Evolutionary conservation across 2,797 vertebrate species (phyloP).

Genomic region (Gadopsis bispinosus): DNA sequence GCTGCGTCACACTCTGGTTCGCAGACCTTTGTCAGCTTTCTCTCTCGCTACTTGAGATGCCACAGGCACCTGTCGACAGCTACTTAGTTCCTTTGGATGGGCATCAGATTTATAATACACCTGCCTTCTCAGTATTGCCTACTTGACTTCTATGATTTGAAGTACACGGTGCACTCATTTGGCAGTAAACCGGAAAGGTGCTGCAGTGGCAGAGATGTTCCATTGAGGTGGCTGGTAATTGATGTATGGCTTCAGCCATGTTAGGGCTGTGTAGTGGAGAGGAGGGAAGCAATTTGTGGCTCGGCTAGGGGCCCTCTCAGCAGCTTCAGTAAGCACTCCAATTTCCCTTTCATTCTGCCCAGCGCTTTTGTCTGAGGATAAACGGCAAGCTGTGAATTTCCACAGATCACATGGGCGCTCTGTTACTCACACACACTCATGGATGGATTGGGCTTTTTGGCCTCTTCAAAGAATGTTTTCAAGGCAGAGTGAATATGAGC

Average conservation of each 20-base stretch:
- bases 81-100: constrained; percentile 65
- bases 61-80: constrained; percentile 60
- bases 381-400: constrained; percentile 72
- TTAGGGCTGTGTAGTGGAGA: constrained; percentile 66
- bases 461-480: constrained; percentile 55
- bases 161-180: constrained; percentile 54
- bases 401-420: constrained; percentile 64
- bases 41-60: constrained; percentile 43
- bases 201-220: constrained; percentile 69
- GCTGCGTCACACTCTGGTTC: constrained; percentile 36
- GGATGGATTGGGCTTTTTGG: constrained; percentile 55
- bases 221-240: constrained; percentile 71
- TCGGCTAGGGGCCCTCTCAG: constrained; percentile 71
- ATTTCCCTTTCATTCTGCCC: constrained; percentile 72
- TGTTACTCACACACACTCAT: constrained; percentile 50
- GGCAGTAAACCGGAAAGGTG: constrained; percentile 67
- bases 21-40: constrained; percentile 49
- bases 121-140: constrained; percentile 50
- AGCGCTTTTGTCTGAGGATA: constrained; percentile 76
- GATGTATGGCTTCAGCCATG: constrained; percentile 73
- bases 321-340: constrained; percentile 69
- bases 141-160: constrained; percentile 56
- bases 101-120: constrained; percentile 68
- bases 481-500: constrained; percentile 50
- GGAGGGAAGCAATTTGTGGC: constrained; percentile 78